Evolutionary conservation across 2,888 invertebrate species (phyloP).

Genomic region (Lepetodrilus schrolli): DNA sequence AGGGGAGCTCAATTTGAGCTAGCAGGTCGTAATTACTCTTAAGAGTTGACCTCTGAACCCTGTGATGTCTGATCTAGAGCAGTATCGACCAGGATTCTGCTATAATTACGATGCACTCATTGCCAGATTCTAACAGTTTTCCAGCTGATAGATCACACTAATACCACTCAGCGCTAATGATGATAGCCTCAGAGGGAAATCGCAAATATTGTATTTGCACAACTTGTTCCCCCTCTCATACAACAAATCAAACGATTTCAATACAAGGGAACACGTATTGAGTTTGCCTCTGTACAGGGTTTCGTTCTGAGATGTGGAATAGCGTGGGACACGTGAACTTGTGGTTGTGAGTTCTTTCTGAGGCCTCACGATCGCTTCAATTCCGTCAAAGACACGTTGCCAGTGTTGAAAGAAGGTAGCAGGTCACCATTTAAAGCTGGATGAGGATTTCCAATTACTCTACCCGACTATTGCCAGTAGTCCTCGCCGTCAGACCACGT

Average conservation of each 20-base stretch:
- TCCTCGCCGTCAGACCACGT: no score
- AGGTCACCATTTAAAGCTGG: no score
- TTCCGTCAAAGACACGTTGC: no score
- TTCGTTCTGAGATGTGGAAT: neutral
- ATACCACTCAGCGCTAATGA: neutral
- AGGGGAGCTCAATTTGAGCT: conserved; percentile 2
- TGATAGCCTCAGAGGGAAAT: neutral
- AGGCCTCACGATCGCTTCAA: neutral
- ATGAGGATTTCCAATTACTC: no score
- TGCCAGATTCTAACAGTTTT: conserved; percentile 20
- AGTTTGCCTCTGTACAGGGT: neutral
- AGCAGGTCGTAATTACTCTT: conserved; percentile 5
- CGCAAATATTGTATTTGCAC: neutral
- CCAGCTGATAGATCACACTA: neutral
- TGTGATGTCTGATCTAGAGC: neutral
- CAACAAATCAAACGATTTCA: conserved; percentile 5
- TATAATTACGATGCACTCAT: conserved; percentile 14
- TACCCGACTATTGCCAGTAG: no score
- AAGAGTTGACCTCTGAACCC: conserved; percentile 2
- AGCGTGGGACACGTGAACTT: neutral
- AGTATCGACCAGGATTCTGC: neutral
- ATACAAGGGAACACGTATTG: neutral
- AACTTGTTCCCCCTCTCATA: neutral
- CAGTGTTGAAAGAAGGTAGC: no score
- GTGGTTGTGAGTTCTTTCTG: no score